A percentile compares a stretch with the other conserved stretches of the same genome.
These are phyloP conservation scores for Oligia latruncula DNA, from an alignment of 2,888 invertebrate genomes.

Conservation along the genomic window DNA sequence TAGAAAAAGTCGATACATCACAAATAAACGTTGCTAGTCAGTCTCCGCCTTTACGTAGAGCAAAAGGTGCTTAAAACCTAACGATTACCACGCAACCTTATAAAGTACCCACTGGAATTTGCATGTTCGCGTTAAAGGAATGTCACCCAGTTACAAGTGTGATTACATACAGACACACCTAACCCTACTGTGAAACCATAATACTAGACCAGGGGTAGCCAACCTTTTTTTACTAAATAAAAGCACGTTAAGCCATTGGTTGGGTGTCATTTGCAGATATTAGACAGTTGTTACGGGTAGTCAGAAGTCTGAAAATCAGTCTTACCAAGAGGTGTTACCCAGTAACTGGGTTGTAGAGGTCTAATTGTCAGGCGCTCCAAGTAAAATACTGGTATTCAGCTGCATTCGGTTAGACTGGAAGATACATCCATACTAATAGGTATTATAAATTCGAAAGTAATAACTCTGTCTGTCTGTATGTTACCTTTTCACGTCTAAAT, in stretches of 20 bases:
- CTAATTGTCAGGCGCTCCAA: background rate
- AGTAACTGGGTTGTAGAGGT: background rate
- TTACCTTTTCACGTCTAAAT: too few relatives aligned
- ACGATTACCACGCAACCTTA: background rate
- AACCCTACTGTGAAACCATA: slow-evolving; percentile 12
- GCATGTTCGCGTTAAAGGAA: slow-evolving; percentile 35
- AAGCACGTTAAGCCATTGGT: background rate
- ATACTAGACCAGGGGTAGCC: slow-evolving; percentile 19
- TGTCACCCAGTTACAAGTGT: slow-evolving; percentile 38
- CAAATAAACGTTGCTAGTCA: background rate
- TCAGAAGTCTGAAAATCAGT: background rate
- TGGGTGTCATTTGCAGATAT: background rate
- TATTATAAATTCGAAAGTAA: too few relatives aligned
- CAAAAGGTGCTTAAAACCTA: slow-evolving; percentile 4
- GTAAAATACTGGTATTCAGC: background rate
- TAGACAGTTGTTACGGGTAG: background rate
- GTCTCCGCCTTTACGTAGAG: background rate
- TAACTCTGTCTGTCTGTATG: too few relatives aligned
- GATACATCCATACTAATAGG: too few relatives aligned
- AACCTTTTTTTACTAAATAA: slow-evolving; percentile 22
- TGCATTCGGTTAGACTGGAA: background rate
- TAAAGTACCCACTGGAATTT: background rate
- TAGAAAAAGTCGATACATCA: background rate
- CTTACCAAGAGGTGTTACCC: background rate
- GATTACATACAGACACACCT: slow-evolving; percentile 51